Base-by-base conservation (phyloP, 64 coral and sea anemone species). In the Platygyra sinensis region DNA sequence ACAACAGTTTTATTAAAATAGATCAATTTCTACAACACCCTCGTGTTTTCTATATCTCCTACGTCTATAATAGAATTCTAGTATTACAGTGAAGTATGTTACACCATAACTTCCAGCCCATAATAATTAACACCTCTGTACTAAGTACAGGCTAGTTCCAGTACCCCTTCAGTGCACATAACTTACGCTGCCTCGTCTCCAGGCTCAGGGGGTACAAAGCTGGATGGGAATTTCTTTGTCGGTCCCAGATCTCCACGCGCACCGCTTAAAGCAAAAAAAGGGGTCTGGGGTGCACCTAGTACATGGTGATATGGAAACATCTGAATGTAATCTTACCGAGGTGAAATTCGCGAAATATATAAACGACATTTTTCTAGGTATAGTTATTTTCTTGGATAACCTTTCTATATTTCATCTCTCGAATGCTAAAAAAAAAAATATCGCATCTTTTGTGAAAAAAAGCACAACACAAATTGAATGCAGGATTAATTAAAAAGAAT, bases 1-100 rank as follows among this genome's bases (percentile, higher is more conserved):
- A 39, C 16, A 76, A 69, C 22, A 36, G 33, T 76, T 76, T 49
- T 76, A 49, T 76, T 49, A 76, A 76, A 76, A 42, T 76, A 42
- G 51, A 49, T 20, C 13, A 18, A 46, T 49, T 22, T 19, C 22
- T n/a, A 50, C 38, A n/a, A 27, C 22, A 69, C 65, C 65, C 10
- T 24, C 2, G 22, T 69, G 22, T 69, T 36, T 36, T 36, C 22
- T 69, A 69, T 69, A 69, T 10, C 65, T 69, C 65, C 22, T 24
- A n/a, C 25, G 22, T 67, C 24, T 69, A 27, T 4, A 8, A 69
- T 25, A 69, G 8, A 10, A 69, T 27, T 27, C 25, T 8, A 69
- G 9, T 69, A 25, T 69, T 69, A n/a, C 22, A 69, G 11, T 10
- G 65, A 69, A 27, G 65, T 27, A 27, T 10, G 25, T 25, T 69